Conservation (phyloP, 2,113 vertebrate genomes). For the Grammomys surdaster region DNA sequence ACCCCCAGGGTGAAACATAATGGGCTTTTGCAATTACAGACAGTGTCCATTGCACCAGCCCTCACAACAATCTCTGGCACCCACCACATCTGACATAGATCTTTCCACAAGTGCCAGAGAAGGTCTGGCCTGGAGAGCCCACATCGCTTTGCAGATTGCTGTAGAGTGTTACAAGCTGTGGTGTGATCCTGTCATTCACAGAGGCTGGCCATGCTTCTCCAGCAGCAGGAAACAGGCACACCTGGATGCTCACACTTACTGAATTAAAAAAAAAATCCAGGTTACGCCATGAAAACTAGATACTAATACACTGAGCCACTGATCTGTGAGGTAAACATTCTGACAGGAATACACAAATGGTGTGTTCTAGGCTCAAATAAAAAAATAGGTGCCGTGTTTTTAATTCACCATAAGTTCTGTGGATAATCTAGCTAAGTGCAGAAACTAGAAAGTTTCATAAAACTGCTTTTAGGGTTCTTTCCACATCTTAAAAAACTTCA, state of each 20-base stretch:
- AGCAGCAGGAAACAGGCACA: conserved; percentile 4
- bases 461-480: conserved; percentile 39
- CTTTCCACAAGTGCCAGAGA: conserved; percentile 57
- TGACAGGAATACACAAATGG: neutral
- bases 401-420: conserved; percentile 36
- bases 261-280: neutral
- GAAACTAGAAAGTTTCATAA: neutral
- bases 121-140: conserved; percentile 19
- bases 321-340: neutral
- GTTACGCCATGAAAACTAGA: neutral
- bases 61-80: conserved; percentile 62
- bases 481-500: neutral
- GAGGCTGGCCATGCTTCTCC: neutral
- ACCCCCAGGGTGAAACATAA: neutral
- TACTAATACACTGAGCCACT: neutral
- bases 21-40: neutral
- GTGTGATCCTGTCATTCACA: conserved; percentile 72
- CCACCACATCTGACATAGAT: conserved; percentile 66
- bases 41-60: neutral
- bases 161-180: conserved; percentile 59
- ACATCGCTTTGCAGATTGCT: conserved; percentile 72
- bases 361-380: neutral
- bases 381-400: conserved; percentile 47
- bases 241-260: neutral
- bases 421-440: neutral